Base-by-base conservation (phyloP, 1,140 invertebrate genomes). In the Dreissena rostriformis region DNA sequence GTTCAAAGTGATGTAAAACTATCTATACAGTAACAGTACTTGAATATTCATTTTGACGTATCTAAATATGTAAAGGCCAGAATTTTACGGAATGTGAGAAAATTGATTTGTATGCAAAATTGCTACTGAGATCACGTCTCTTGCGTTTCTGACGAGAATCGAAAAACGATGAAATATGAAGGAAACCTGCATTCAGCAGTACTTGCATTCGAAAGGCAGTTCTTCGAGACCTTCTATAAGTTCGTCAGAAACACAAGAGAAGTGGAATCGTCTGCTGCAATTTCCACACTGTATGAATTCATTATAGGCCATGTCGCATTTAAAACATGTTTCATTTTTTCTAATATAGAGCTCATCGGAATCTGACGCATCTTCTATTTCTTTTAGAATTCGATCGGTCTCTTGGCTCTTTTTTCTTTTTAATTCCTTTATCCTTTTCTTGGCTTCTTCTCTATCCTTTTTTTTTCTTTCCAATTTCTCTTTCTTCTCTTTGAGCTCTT, bases 361-460 rank as follows among this genome's bases (percentile, higher is more conserved):
- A 67, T 67, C 65, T 24, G 65, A 67, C 14, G 65, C 8, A 39
- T 39, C 65, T 24, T 67, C 65, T n/a, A 67, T 67, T 67, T 67
- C 65, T 67, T 22, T 67, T 14, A 67, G 24, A 24, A 67, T 67
- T 67, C 29, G 65, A 28, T 67, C 65, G 8, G 12, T 67, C 22
- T 14, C 65, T 67, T 67, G 65, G 24, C 22, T 67, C 65, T 67
- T 67, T 67, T 65, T 65, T 26, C 28, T 26, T 19, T 65, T 65
- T 26, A 65, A 26, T 65, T 65, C 63, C 29, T 67, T 24, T 22
- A 14, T 12, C 67, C 51, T 70, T 39, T 70, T 1, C 28, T 70
- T 11, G 17, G 24, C 67, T 39, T 39, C 65, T 67, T 39, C 39
- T 39, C 65, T 65, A 65, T 65, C 63, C 17, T 65, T 65, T 2